phyloP scores from a whole-genome alignment of 2,888 invertebrate species.

The Chymomyza procnemis region DNA sequence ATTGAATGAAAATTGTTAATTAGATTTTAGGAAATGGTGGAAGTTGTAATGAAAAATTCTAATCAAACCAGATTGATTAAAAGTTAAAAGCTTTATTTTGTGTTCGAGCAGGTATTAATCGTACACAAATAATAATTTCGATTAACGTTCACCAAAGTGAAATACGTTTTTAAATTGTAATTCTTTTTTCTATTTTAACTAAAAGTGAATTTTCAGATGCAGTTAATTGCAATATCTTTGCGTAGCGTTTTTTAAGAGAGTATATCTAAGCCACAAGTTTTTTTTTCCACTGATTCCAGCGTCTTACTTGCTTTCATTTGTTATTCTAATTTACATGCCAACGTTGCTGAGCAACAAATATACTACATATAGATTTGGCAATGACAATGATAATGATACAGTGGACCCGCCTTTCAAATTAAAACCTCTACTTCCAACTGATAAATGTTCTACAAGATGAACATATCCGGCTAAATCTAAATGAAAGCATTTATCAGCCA shows the following conservation, averaged over 20 bases:
- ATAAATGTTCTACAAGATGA: slow-evolving; percentile 56
- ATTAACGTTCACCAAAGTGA: too few species aligned
- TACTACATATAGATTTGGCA: slow-evolving; percentile 23
- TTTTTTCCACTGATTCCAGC: neutral
- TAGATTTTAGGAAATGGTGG: too few species aligned
- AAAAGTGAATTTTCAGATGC: neutral
- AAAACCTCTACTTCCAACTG: slow-evolving; percentile 57
- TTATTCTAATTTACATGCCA: neutral
- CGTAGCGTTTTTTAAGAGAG: neutral
- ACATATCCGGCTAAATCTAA: slow-evolving; percentile 60
- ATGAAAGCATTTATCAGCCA: slow-evolving; percentile 16
- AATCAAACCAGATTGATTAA: too few species aligned
- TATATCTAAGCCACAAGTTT: neutral
- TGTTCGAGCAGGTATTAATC: too few species aligned
- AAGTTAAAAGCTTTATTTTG: too few species aligned
- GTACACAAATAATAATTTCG: too few species aligned
- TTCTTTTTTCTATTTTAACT: too few species aligned
- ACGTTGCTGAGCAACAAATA: neutral
- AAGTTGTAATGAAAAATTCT: too few species aligned
- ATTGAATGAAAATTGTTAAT: too few species aligned
- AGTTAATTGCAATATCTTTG: neutral
- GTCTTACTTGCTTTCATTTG: neutral
- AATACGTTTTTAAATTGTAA: too few species aligned
- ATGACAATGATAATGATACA: slow-evolving; percentile 40
- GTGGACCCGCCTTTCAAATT: slow-evolving; percentile 46